A percentile compares a stretch with the other conserved stretches of the same genome.
Conservation (phyloP, 2,888 invertebrate genomes). For the Sarcophaga variegata region DNA sequence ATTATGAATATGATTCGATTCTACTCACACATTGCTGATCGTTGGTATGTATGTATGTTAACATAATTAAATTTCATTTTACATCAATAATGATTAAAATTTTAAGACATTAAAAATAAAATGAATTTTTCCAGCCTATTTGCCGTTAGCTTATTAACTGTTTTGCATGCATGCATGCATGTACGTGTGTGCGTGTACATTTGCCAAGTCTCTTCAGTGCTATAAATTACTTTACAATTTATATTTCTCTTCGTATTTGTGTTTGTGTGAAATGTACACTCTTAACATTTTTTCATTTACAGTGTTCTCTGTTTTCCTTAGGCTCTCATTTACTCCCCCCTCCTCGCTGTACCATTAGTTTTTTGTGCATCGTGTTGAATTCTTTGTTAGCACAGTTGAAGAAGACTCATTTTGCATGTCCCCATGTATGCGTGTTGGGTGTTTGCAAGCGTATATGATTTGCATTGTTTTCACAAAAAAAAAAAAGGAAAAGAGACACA, state of each 20-base stretch:
- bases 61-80: no score
- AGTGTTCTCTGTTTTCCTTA: slow-evolving; percentile 4
- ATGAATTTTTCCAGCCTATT: no score
- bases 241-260: slow-evolving; percentile 33
- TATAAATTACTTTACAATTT: slow-evolving; percentile 30
- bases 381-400: slow-evolving; percentile 26
- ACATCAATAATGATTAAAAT: no score
- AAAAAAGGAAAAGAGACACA: background rate
- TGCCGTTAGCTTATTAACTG: no score
- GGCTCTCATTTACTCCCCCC: background rate
- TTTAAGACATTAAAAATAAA: no score
- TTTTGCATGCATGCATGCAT: background rate
- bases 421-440: no score
- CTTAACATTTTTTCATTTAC: slow-evolving; percentile 7
- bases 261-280: background rate
- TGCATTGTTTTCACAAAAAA: slow-evolving; percentile 42
- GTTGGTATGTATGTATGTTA: no score
- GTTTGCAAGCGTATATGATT: background rate
- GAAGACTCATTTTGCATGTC: no score
- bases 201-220: background rate
- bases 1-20: no score
- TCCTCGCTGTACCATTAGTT: no score
- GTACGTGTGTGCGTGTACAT: background rate
- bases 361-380: slow-evolving; percentile 16
- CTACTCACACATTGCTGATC: no score